Conservation (phyloP, 1,140 invertebrate species). For the Drosophila carrolli region DNA sequence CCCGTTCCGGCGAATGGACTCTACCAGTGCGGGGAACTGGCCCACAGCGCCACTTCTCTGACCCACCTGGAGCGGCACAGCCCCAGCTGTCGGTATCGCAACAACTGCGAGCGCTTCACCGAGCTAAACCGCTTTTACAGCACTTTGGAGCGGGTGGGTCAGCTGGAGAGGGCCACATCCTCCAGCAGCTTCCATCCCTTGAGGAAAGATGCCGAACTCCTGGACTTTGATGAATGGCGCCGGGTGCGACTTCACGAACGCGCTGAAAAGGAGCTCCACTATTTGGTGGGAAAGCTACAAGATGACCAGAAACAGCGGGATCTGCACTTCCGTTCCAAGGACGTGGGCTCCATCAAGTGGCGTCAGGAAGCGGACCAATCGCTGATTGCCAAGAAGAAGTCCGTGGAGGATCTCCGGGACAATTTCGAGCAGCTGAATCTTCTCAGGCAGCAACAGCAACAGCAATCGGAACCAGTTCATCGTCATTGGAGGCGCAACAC, state of each 20-base stretch:
- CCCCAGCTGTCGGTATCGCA: conserved; percentile 86
- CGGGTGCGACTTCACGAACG: conserved; percentile 91
- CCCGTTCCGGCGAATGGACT: conserved; percentile 75
- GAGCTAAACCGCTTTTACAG: conserved; percentile 94
- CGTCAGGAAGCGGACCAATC: conserved; percentile 90
- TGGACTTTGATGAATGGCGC: conserved; percentile 95
- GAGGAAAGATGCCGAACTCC: conserved; percentile 90
- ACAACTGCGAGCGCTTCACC: conserved; percentile 91
- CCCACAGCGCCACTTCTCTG: conserved; percentile 79
- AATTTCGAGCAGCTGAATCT: conserved; percentile 86
- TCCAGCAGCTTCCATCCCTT: conserved; percentile 89
- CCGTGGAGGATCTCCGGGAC: conserved; percentile 92
- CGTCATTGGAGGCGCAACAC: conserved; percentile 93
- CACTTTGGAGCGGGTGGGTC: conserved; percentile 93
- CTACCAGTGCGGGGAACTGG: conserved; percentile 76
- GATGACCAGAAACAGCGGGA: conserved; percentile 92
- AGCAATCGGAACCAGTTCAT: conserved; percentile 89
- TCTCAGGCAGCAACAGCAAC: conserved; percentile 81
- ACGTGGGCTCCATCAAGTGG: conserved; percentile 90
- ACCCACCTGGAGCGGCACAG: conserved; percentile 73
- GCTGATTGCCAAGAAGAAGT: conserved; percentile 92
- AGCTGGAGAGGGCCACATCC: conserved; percentile 92
- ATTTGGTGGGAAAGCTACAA: conserved; percentile 91
- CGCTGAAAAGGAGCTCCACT: conserved; percentile 92
- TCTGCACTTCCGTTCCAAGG: conserved; percentile 91